Conservation (phyloP, 2,113 vertebrate genomes). For the Gymnogyps californianus region DNA sequence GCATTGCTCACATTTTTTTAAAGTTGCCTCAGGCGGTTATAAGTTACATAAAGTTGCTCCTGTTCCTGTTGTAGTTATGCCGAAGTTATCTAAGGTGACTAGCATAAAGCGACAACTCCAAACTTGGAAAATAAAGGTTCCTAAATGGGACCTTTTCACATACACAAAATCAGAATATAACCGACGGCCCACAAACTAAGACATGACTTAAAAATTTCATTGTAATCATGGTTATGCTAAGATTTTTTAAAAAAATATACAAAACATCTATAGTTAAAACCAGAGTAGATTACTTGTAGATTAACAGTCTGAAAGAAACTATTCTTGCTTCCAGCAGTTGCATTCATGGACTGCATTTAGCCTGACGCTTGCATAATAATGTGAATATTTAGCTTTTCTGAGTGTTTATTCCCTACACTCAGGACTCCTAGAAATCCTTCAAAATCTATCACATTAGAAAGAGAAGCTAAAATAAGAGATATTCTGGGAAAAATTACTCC, state of each 20-base stretch:
- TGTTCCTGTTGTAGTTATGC: neutral
- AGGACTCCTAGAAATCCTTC: conserved; percentile 51
- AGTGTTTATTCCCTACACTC: conserved; percentile 10
- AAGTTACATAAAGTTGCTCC: conserved; percentile 55
- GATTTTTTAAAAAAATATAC: neutral
- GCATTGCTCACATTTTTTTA: conserved; percentile 42
- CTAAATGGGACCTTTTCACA: neutral
- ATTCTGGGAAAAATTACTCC: conserved; percentile 50
- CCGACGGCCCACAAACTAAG: neutral
- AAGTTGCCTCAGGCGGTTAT: conserved; percentile 12
- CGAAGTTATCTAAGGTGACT: conserved; percentile 35
- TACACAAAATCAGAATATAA: neutral
- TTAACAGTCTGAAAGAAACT: neutral
- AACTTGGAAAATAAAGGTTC: neutral
- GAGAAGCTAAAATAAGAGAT: conserved; percentile 14
- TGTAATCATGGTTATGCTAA: neutral
- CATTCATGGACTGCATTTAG: neutral
- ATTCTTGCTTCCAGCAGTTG: neutral
- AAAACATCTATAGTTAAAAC: neutral
- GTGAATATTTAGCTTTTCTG: conserved; percentile 37
- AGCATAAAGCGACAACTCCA: neutral
- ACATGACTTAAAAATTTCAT: neutral
- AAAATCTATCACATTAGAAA: neutral
- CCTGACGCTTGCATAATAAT: conserved; percentile 12
- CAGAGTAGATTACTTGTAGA: neutral